These are phyloP conservation scores for Matsumyia berberina DNA, from an alignment of 2,888 invertebrate genomes.

Conservation along the genomic window DNA sequence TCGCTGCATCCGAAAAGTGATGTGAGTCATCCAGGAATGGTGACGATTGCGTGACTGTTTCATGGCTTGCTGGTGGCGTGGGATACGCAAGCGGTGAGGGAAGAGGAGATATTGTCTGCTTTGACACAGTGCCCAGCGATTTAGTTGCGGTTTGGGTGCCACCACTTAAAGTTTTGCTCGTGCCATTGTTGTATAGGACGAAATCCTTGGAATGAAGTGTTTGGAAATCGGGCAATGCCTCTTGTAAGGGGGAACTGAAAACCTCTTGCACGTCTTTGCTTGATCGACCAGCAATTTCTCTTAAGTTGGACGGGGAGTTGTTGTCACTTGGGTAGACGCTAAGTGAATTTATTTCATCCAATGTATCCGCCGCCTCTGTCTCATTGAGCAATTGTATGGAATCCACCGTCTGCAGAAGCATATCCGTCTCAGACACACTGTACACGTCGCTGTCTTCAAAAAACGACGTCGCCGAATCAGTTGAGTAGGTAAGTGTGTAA, in stretches of 20 bases:
- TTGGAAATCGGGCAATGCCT: constrained; percentile 92
- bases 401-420: constrained; percentile 88
- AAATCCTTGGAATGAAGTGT: constrained; percentile 88
- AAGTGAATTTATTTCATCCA: constrained; percentile 85
- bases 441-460: constrained; percentile 90
- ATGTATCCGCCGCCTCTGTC: constrained; percentile 87
- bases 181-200: constrained; percentile 82
- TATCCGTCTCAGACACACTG: constrained; percentile 88
- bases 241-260: constrained; percentile 91
- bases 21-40: constrained; percentile 84
- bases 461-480: constrained; percentile 87
- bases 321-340: constrained; percentile 74
- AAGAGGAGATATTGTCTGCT: constrained; percentile 86
- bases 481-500: constrained; percentile 86
- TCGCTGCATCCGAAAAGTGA: constrained; percentile 82
- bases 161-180: constrained; percentile 80
- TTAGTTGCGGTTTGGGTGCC: constrained; percentile 80
- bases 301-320: constrained; percentile 81
- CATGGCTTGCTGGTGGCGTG: constrained; percentile 94
- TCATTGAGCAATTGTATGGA: constrained; percentile 88
- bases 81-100: constrained; percentile 92
- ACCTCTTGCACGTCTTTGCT: constrained; percentile 88
- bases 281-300: constrained; percentile 76
- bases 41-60: constrained; percentile 86
- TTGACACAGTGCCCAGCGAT: constrained; percentile 65